Percentiles rank a stretch among this genome's conserved stretches.
These are phyloP conservation scores for Pseudorhombus dupliciocellatus DNA, from an alignment of 2,113 vertebrate genomes.

Conservation along the genomic window DNA sequence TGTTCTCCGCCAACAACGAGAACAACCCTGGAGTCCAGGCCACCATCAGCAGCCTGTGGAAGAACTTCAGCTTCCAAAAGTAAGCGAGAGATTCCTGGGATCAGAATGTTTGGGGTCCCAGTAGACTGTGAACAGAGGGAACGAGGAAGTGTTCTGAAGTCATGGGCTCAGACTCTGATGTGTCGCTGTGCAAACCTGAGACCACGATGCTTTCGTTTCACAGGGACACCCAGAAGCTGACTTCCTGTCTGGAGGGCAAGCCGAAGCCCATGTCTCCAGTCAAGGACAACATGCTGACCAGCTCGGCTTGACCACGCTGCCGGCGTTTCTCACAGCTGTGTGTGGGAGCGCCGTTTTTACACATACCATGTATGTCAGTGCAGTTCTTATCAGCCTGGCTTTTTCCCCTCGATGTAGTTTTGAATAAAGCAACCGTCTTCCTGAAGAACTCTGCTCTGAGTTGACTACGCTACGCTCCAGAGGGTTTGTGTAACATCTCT, in stretches of 20 bases:
- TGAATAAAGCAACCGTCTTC: conserved; percentile 51
- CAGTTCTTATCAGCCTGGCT: conserved; percentile 20
- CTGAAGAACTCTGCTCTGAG: background rate
- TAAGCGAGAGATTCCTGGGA: conserved; percentile 54
- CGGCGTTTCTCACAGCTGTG: background rate
- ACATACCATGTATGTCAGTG: conserved; percentile 73
- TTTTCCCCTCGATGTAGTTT: conserved; percentile 41
- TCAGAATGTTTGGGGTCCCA: background rate
- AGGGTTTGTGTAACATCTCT: background rate
- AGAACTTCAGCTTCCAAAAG: conserved; percentile 92
- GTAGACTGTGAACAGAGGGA: background rate
- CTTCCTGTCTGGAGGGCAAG: conserved; percentile 76
- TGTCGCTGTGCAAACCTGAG: background rate
- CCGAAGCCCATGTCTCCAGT: conserved; percentile 86
- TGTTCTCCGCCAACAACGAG: conserved; percentile 78
- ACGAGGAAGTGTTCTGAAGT: background rate
- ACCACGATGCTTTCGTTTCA: conserved; percentile 22
- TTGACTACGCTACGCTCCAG: background rate
- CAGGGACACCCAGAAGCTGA: conserved; percentile 84
- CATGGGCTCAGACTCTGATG: background rate
- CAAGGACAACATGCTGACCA: conserved; percentile 82
- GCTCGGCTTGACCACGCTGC: conserved; percentile 75
- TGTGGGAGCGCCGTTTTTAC: conserved; percentile 22
- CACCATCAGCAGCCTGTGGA: conserved; percentile 90
- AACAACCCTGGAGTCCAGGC: conserved; percentile 86